A percentile compares a stretch with the other conserved stretches of the same genome.
Conservation (phyloP, 2,797 vertebrate species). For the Notamacropus eugenii region DNA sequence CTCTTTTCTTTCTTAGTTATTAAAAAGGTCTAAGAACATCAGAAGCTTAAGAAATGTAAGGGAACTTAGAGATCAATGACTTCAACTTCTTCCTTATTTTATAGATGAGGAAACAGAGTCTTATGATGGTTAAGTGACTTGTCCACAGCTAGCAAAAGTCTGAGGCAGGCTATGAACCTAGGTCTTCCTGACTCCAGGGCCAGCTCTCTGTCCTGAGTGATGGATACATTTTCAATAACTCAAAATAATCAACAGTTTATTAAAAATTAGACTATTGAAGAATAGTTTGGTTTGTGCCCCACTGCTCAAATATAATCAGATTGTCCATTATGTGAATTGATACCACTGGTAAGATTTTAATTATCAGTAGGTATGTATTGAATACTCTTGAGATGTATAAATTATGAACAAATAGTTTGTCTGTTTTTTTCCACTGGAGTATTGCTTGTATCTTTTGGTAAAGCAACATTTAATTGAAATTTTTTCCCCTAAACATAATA, state of each 20-base stretch:
- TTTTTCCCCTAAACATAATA: not conserved
- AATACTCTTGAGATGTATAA: not conserved
- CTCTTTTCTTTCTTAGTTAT: not conserved
- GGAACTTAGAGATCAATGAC: not conserved
- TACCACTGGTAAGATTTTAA: not conserved
- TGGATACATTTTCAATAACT: not conserved
- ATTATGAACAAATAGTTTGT: not conserved
- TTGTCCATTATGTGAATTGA: slow-evolving; percentile 8
- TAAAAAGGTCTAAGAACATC: not conserved
- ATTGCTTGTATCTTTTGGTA: slow-evolving; percentile 28
- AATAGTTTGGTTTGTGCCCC: slow-evolving; percentile 12
- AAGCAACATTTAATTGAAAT: slow-evolving; percentile 49
- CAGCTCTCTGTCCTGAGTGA: not conserved
- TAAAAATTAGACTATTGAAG: not conserved
- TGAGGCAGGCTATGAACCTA: not conserved
- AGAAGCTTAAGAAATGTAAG: not conserved
- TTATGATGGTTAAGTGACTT: not conserved
- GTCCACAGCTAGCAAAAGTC: not conserved
- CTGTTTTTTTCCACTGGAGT: slow-evolving; percentile 13
- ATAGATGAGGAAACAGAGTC: not conserved
- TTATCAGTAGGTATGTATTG: slow-evolving; percentile 16
- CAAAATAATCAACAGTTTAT: slow-evolving; percentile 25
- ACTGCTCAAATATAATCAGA: slow-evolving; percentile 10
- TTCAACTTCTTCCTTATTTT: not conserved
- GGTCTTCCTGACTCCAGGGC: not conserved